Evolutionary conservation across 2,888 invertebrate genomes (phyloP).

Genomic region (Polydrusus pterygomalis): DNA sequence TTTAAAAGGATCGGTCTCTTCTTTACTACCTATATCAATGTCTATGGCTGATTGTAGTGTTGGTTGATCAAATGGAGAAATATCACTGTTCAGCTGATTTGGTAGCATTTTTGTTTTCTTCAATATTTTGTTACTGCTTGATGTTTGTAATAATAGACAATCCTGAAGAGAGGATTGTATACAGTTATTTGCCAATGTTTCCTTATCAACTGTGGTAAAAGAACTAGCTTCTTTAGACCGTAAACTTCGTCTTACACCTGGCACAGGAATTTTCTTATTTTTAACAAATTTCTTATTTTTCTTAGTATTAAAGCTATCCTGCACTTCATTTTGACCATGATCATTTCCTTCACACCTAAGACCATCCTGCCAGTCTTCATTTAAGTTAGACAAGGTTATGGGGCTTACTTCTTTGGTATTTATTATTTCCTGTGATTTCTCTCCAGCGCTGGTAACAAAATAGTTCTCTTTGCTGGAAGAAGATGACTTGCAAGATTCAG

Average conservation of each 20-base stretch:
- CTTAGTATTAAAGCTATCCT: background rate
- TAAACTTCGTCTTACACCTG: conserved; percentile 17
- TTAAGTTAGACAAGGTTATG: conserved; percentile 6
- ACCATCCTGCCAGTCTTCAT: conserved; percentile 20
- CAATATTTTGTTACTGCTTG: conserved; percentile 2
- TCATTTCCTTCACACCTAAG: background rate
- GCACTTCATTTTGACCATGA: background rate
- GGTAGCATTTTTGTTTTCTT: background rate
- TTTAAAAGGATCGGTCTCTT: background rate
- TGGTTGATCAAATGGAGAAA: background rate
- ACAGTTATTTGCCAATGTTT: background rate
- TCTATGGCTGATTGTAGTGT: background rate
- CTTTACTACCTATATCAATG: background rate
- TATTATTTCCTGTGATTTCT: background rate
- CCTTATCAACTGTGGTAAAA: conserved; percentile 14
- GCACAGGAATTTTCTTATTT: background rate
- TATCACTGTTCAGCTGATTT: background rate
- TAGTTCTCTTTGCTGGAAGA: conserved; percentile 42
- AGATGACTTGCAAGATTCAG: conserved; percentile 20
- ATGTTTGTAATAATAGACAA: background rate
- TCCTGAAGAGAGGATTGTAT: background rate
- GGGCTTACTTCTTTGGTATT: conserved; percentile 11
- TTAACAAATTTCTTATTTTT: background rate
- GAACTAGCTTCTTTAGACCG: background rate
- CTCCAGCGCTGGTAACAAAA: conserved; percentile 2